Conservation (phyloP, 2,113 vertebrate species). For the Rhodinocichla rosea region DNA sequence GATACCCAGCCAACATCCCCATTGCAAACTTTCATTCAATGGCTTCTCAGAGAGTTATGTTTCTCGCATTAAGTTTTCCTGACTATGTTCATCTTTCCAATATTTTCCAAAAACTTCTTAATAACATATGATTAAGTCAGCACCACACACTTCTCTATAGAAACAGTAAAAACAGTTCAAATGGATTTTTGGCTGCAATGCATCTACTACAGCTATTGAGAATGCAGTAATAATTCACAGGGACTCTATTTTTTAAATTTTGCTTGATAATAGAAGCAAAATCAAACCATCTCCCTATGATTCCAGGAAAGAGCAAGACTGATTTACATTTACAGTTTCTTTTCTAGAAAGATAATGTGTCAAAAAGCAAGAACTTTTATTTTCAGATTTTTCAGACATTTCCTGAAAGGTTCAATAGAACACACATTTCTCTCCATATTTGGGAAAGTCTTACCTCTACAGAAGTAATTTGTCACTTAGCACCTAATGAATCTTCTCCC, state of each 20-base stretch:
- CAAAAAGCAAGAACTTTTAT: background rate
- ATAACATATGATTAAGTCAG: background rate
- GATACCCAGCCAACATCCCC: background rate
- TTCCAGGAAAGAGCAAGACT: background rate
- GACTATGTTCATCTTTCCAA: background rate
- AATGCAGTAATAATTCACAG: background rate
- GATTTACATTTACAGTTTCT: background rate
- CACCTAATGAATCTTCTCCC: background rate
- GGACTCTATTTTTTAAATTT: background rate
- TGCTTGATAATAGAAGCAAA: background rate
- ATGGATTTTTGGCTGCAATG: background rate
- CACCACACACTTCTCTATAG: slow-evolving; percentile 20
- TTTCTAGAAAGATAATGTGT: background rate
- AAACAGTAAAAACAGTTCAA: slow-evolving; percentile 35
- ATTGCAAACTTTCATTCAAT: background rate
- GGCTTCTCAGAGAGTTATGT: slow-evolving; percentile 21
- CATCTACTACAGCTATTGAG: background rate
- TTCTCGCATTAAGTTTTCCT: slow-evolving; percentile 29
- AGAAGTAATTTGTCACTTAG: background rate
- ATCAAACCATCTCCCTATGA: background rate
- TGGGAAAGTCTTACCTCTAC: background rate
- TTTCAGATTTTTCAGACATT: background rate
- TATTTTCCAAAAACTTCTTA: background rate
- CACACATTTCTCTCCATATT: background rate
- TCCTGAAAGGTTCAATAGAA: background rate